Base-by-base conservation (phyloP, 2,113 vertebrate species). In the Typhlomys cinereus region DNA sequence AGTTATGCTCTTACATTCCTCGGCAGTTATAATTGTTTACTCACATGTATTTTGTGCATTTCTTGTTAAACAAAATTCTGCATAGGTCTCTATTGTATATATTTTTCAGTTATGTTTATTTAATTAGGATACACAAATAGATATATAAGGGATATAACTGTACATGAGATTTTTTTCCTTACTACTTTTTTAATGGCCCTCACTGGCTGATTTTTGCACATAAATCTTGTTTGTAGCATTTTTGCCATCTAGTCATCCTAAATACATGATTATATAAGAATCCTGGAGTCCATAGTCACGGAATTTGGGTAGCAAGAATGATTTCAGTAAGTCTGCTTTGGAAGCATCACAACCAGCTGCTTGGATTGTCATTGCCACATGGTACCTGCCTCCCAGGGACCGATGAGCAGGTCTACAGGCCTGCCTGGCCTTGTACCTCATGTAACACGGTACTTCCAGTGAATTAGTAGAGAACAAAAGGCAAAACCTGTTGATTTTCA, bases 151-250 rank as follows among this genome's bases (percentile, higher is more conserved):
- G 4, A 36, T 83, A 34, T 61, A 80, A 54, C 80, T 83, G 0
- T 64, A 85, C 67, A 44, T 85, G 54, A 84, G 59, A 10, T 17
- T 69, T 81, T 91, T 44, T 13, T 1, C 14, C 10, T 25, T 31
- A 25, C 31, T n/a, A 9, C 18, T 57, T 91, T 90, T 85, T 25
- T 18, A 73, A 66, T 80, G 59, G 7, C 36, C 64, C 1, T 66
- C 64, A 66, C 34, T 85, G 50, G 57, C 21, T 75, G 27, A 74
- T 61, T 80, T 92, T 91, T 93, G 14, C 48, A 67, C 91, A 52
- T 83, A 86, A 62, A 79, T 73, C n/a, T 94, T 91, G 31, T 93
- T 92, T 93, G 59, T n/a, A 88, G 34, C 88, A 85, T 12, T 88
- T 91, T 89, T 5, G 52, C 25, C 64, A n/a, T 82, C 50, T 76